Conservation (phyloP, 2,113 vertebrate genomes). For the Pygoscelis antarcticus region DNA sequence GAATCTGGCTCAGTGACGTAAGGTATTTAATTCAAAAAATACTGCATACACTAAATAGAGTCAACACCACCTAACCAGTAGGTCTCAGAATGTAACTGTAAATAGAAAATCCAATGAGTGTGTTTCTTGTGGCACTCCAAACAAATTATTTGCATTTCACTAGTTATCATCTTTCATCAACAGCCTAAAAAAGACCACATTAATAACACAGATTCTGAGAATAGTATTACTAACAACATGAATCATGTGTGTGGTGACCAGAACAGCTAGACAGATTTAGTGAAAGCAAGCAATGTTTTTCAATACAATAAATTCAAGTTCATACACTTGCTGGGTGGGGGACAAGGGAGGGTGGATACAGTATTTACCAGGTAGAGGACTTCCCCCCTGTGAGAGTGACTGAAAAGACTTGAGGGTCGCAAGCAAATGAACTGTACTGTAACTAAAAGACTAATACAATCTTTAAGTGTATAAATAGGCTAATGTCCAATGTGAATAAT, state of each 20-base stretch:
- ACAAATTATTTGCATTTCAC: background rate
- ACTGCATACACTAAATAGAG: background rate
- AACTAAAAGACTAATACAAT: background rate
- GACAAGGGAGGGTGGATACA: background rate
- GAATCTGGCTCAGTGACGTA: background rate
- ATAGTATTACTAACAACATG: background rate
- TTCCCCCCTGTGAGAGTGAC: accelerated
- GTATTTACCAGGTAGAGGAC: background rate
- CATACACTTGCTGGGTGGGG: background rate
- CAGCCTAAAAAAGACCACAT: background rate
- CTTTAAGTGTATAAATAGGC: background rate
- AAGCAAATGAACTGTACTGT: background rate
- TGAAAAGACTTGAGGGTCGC: background rate
- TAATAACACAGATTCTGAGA: background rate
- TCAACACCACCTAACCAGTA: background rate
- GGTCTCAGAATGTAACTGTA: background rate
- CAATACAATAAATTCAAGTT: background rate
- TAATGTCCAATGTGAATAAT: background rate
- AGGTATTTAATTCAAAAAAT: background rate
- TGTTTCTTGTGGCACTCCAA: background rate
- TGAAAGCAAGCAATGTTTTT: background rate
- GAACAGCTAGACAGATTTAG: background rate
- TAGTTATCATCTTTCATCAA: background rate
- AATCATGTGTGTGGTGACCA: background rate
- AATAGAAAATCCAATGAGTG: background rate